A percentile compares a stretch with the other conserved stretches of the same genome.
These are phyloP conservation scores for Dendroctonus valens DNA, from an alignment of 1,140 invertebrate species.

Conservation along the genomic window DNA sequence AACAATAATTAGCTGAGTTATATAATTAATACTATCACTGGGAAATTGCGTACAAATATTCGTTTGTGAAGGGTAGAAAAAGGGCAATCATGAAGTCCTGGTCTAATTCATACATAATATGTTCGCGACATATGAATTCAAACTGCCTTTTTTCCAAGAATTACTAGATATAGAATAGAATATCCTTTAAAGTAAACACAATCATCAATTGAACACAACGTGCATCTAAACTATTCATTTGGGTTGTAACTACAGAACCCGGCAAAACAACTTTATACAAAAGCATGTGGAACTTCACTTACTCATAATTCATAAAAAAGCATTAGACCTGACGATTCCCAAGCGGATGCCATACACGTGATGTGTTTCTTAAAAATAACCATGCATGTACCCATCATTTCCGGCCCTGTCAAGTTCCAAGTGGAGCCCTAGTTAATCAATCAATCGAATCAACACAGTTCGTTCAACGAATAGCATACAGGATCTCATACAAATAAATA, in stretches of 20 bases:
- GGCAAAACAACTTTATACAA: too few species aligned
- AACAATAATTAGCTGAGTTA: slow-evolving; percentile 37
- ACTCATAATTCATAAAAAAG: background rate
- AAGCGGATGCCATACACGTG: background rate
- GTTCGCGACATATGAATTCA: too few species aligned
- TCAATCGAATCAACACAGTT: slow-evolving; percentile 10
- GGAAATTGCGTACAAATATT: slow-evolving; percentile 23
- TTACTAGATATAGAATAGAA: background rate
- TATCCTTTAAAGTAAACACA: background rate
- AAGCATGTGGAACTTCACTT: too few species aligned
- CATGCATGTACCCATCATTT: background rate
- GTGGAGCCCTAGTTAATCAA: background rate
- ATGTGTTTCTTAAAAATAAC: background rate
- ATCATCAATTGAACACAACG: background rate
- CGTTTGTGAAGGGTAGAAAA: slow-evolving; percentile 1
- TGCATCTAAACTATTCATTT: background rate
- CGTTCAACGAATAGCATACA: slow-evolving; percentile 18
- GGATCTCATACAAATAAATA: slow-evolving; percentile 13
- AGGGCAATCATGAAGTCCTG: slow-evolving; percentile 7
- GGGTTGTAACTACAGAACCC: background rate
- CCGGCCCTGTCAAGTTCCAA: too few species aligned
- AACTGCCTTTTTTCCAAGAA: background rate
- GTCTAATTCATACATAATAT: too few species aligned
- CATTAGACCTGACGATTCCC: background rate
- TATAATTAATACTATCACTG: slow-evolving; percentile 29